Base-by-base conservation (phyloP, 2,113 vertebrate species). In the Brachyistius frenatus region DNA sequence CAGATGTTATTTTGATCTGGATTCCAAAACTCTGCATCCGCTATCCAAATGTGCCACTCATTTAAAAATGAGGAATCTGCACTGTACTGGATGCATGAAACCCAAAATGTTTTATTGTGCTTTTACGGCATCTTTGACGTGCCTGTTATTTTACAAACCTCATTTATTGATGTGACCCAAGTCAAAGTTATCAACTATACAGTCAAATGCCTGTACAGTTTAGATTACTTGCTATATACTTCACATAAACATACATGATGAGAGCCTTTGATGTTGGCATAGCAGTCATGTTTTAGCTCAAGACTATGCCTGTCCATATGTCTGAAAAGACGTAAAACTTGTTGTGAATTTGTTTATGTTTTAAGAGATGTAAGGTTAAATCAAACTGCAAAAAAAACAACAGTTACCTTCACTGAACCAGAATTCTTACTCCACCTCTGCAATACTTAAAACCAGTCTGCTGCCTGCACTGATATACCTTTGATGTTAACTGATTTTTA, bases 1-100 rank as follows among this genome's bases (percentile, higher is more conserved):
- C 85, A 88, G 86, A 92, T 83, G 66, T 83, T 80, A 85, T 86
- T 90, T 76, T 72, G 71, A 87, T 80, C 85, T 69, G 73, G 74
- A 85, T 85, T 91, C 79, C 67, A 77, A 78, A 79, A 76, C 62
- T 78, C 54, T 55, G 57, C 52, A 58, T 50, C 61, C 0, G 52
- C 55, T 53, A 30, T 76, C 66, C 53, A 81, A 90, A 83, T 47
- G 66, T 76, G 78, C 44, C 72, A 60, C 23, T 53, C 7, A 2
- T 71, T 77, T 83, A 70, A 72, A 23, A 85, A 83, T 36, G 36
- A 37, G 31, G 52, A 44, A 63, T 69, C 39, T 39, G 30, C 15
- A 10, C 70, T 80, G 53, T 30, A 35, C 63, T 68, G 33, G 62
- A 75, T 60, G 62, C 16, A 80, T 83, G 44, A 79, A 81, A 68